A percentile compares a stretch with the other conserved stretches of the same genome.
Conservation (phyloP, 2,888 invertebrate genomes). For the Agrochola lota region DNA sequence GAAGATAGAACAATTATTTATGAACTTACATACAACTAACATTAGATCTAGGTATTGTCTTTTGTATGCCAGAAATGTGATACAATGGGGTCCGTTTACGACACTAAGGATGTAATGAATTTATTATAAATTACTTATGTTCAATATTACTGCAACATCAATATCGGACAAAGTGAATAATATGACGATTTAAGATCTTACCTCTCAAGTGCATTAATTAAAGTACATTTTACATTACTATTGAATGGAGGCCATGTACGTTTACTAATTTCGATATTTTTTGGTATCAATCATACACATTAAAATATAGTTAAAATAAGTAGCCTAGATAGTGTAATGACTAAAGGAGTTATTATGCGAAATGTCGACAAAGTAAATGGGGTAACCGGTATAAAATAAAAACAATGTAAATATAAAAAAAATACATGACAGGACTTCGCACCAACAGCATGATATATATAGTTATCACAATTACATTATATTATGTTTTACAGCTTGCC, state of each 20-base stretch:
- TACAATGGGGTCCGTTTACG: slow-evolving; percentile 83
- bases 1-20: slow-evolving; percentile 90
- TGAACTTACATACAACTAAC: slow-evolving; percentile 89
- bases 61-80: slow-evolving; percentile 89
- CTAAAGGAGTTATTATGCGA: slow-evolving; percentile 73
- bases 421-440: slow-evolving; percentile 74
- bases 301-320: slow-evolving; percentile 69
- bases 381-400: slow-evolving; percentile 60
- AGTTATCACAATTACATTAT: slow-evolving; percentile 82
- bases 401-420: slow-evolving; percentile 64
- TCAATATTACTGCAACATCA: slow-evolving; percentile 84
- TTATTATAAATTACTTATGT: slow-evolving; percentile 73
- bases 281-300: slow-evolving; percentile 80
- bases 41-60: slow-evolving; percentile 91
- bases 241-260: slow-evolving; percentile 82
- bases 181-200: slow-evolving; percentile 77
- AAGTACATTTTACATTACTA: slow-evolving; percentile 78
- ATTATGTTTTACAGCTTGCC: slow-evolving; percentile 79
- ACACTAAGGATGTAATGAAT: slow-evolving; percentile 76
- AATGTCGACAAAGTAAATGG: slow-evolving; percentile 63
- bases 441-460: slow-evolving; percentile 82
- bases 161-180: slow-evolving; percentile 78
- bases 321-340: slow-evolving; percentile 65
- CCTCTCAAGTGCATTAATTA: slow-evolving; percentile 79
- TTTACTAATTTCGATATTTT: slow-evolving; percentile 76